Base-by-base conservation (phyloP, 2,113 vertebrate species). In the Platichthys flesus region DNA sequence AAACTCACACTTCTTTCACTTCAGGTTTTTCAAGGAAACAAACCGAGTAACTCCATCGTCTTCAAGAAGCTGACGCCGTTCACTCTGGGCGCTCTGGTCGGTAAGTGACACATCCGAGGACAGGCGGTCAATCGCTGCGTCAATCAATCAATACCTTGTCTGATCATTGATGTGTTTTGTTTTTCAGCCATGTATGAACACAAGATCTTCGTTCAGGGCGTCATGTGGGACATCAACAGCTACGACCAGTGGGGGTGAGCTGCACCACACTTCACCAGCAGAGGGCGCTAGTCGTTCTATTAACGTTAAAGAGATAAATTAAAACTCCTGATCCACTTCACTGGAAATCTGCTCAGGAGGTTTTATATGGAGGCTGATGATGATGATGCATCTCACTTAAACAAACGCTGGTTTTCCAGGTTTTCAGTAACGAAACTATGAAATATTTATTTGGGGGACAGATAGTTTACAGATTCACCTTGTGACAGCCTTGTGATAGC, bases 211-310 rank as follows among this genome's bases (percentile, higher is more conserved):
- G 94, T 99, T 35, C 98, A 99, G 93, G 98, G 98, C 6, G 20
- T 97, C 82, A 93, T 99, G 52, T 99, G 98, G 98, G 94, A 97
- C 85, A 96, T 99, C 86, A 99, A 99, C 95, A 99, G 97, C 91
- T 99, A 97, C 14, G 98, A 99, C 78, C 98, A 99, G 91, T 99
- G 98, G 98, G 98, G 98, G 98, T 99, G 90, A 85, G 83, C 49
- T 23, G 54, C 54, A 21, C 8, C 21, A 10, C 1, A 13, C 24
- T 20, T 18, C 14, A 51, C 47, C 47, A 51, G 15, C 16, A 51
- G 47, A 7, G 26, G 26, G 26, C 16, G 4, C 1, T 18, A 51
- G 47, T 20, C 47, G 2, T 5, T 51, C 12, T 42, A 42, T 13
- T 3, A 13, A 13, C 40, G 3, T 42, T 42, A 42, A 40, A 40